phyloP scores from a whole-genome alignment of 2,113 vertebrate species.

The Lepus americanus region DNA sequence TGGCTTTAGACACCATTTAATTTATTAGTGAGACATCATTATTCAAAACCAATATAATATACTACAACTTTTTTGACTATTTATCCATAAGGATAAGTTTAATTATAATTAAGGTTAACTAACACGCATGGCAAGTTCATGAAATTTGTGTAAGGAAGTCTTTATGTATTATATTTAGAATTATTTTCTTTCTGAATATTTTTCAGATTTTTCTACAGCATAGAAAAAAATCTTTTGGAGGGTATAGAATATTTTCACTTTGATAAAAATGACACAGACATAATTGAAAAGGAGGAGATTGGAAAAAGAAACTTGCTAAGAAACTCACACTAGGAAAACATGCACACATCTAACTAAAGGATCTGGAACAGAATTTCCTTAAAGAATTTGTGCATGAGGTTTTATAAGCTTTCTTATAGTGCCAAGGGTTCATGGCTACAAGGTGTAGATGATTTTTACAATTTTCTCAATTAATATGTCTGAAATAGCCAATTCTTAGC shows the following conservation, averaged over 20 bases:
- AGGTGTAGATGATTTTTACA: background rate
- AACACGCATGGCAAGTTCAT: background rate
- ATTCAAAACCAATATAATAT: background rate
- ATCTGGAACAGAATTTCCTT: background rate
- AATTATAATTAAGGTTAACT: background rate
- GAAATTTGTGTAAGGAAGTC: background rate
- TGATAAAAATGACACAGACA: conserved; percentile 40
- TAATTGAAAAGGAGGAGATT: background rate
- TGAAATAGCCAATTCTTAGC: background rate
- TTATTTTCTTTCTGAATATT: background rate
- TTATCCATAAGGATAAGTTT: conserved; percentile 13
- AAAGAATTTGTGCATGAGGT: background rate
- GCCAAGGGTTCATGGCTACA: background rate
- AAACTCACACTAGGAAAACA: background rate
- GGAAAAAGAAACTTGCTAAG: background rate
- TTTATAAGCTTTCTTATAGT: background rate
- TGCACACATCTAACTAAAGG: background rate
- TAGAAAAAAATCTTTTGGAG: background rate
- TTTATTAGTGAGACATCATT: background rate
- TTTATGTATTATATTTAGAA: background rate
- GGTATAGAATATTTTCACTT: background rate
- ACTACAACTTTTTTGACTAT: background rate
- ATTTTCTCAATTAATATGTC: background rate
- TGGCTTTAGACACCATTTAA: background rate
- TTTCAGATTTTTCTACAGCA: background rate